Evolutionary conservation across 2,797 vertebrate species (phyloP).

Genomic region (Micrastur ruficollis): DNA sequence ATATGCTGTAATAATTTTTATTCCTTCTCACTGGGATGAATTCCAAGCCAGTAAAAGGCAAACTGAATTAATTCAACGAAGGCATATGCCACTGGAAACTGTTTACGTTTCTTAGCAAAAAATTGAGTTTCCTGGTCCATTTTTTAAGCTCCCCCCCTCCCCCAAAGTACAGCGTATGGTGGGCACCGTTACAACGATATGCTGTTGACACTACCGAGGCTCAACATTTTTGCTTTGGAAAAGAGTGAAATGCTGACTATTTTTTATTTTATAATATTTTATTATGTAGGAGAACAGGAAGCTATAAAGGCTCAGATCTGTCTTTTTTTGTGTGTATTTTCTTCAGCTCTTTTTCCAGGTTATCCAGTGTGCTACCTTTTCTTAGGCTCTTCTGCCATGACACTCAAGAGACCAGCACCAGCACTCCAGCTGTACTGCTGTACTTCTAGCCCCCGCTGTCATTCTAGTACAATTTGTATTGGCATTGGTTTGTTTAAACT

Average conservation of each 20-base stretch:
- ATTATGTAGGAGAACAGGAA: neutral
- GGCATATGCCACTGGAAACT: slow-evolving; percentile 82
- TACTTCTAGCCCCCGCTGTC: neutral
- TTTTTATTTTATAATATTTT: neutral
- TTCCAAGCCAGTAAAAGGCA: slow-evolving; percentile 83
- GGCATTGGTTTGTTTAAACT: neutral
- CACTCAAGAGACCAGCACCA: neutral
- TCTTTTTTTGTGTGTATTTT: neutral
- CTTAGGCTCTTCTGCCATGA: neutral
- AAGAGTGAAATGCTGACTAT: neutral
- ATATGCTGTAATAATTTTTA: slow-evolving; percentile 73
- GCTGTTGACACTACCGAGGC: neutral
- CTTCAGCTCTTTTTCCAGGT: neutral
- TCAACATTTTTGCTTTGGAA: neutral
- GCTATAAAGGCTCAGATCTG: neutral
- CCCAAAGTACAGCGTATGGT: neutral
- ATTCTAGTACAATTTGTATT: neutral
- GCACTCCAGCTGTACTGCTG: neutral
- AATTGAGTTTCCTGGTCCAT: slow-evolving; percentile 53
- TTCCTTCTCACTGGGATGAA: slow-evolving; percentile 77
- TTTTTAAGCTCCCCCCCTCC: neutral
- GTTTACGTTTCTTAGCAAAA: slow-evolving; percentile 72
- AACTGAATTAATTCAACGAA: slow-evolving; percentile 81
- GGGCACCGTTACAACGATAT: neutral
- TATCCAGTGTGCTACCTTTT: neutral